Conservation (phyloP, 2,113 vertebrate species). For the Mormyrus lacerda region DNA sequence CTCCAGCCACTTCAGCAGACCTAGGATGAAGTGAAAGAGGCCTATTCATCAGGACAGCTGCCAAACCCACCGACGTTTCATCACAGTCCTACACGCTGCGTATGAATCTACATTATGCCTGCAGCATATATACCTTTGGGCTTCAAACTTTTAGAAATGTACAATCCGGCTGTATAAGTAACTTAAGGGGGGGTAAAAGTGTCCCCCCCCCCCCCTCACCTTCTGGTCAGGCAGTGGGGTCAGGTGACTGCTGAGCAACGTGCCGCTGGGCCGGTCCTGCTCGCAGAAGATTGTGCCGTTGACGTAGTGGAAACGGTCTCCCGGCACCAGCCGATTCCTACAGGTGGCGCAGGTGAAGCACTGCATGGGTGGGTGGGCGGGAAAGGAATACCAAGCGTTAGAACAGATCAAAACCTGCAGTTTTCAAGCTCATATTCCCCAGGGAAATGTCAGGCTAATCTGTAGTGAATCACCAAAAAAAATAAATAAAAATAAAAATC, state of each 20-base stretch:
- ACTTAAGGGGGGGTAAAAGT: not conserved
- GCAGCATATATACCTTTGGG: not conserved
- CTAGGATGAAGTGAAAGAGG: slow-evolving; percentile 31
- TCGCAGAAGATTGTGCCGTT: slow-evolving; percentile 70
- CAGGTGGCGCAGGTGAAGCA: slow-evolving; percentile 70
- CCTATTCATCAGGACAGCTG: not conserved
- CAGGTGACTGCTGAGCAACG: slow-evolving; percentile 53
- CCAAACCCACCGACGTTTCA: not conserved
- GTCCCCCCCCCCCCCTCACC: slow-evolving; percentile 36
- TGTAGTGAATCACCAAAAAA: not conserved
- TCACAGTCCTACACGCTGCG: not conserved
- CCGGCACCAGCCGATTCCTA: slow-evolving; percentile 64
- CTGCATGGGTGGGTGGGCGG: slow-evolving; percentile 37
- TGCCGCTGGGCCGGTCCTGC: slow-evolving; percentile 61
- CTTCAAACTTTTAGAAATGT: not conserved
- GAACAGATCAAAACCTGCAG: not conserved
- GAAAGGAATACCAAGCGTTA: not conserved
- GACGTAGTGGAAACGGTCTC: slow-evolving; percentile 67
- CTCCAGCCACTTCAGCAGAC: slow-evolving; percentile 54
- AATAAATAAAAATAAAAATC: not conserved
- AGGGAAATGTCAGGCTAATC: not conserved
- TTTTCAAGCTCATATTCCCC: not conserved
- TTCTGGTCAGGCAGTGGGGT: slow-evolving; percentile 64
- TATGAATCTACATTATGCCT: not conserved
- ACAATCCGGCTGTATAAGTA: not conserved